A percentile compares a stretch with the other conserved stretches of the same genome.
Conservation (phyloP, 2,113 vertebrate genomes). For the Thalassarche chlororhynchos region DNA sequence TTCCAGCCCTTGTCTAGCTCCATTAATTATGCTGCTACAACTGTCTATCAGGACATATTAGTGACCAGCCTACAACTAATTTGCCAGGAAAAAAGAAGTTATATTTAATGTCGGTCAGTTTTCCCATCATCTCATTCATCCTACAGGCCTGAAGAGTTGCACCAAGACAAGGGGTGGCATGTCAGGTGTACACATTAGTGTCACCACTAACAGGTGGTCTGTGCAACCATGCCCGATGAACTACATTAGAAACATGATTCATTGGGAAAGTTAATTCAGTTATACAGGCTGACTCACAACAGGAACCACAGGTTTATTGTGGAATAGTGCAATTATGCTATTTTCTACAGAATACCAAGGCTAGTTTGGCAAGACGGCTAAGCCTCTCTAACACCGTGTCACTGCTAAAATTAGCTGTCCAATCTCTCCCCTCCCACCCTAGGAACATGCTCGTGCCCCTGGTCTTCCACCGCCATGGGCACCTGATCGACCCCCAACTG, state of each 20-base stretch:
- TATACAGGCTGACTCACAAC: not conserved
- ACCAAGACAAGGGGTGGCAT: not conserved
- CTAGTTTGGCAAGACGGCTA: not conserved
- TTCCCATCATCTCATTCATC: not conserved
- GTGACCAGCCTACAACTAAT: not conserved
- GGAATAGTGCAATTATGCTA: not conserved
- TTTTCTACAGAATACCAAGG: not conserved
- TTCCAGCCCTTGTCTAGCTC: not conserved
- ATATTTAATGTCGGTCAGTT: not conserved
- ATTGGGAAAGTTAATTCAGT: not conserved
- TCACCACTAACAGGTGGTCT: not conserved
- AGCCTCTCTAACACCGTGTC: not conserved
- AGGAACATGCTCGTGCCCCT: not conserved
- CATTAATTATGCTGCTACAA: not conserved
- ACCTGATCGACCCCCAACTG: not conserved
- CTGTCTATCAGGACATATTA: not conserved
- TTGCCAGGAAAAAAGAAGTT: not conserved
- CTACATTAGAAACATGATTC: not conserved
- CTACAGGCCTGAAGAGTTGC: not conserved
- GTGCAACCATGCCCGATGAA: not conserved
- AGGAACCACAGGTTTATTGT: not conserved
- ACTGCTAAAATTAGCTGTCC: not conserved
- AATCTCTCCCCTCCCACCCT: not conserved
- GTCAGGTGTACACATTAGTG: accelerated
- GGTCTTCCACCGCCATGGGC: not conserved